phyloP scores from a whole-genome alignment of 1,140 invertebrate species.

The Whitmania pigra region DNA sequence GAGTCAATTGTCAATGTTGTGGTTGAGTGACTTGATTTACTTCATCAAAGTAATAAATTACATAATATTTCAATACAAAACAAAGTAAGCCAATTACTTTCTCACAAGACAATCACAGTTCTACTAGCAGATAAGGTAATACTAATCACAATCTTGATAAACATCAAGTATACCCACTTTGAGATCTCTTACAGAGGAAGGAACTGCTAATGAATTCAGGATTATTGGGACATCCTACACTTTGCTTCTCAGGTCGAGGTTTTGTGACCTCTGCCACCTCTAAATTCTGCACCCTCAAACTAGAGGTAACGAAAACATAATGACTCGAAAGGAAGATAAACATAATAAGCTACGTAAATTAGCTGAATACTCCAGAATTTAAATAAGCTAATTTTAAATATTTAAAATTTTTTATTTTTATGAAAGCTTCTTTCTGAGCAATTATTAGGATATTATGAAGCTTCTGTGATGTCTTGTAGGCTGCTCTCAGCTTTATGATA shows the following conservation, averaged over 20 bases:
- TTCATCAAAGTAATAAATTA: too few relatives aligned
- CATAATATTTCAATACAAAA: too few relatives aligned
- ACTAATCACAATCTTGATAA: too few relatives aligned
- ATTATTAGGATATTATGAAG: constrained; percentile 63
- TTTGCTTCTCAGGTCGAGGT: constrained; percentile 72
- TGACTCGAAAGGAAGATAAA: not conserved
- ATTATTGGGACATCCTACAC: constrained; percentile 88
- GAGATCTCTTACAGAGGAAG: constrained; percentile 23
- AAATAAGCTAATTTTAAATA: constrained; percentile 4
- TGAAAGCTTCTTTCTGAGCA: too few relatives aligned
- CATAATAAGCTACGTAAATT: not conserved
- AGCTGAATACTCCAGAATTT: not conserved
- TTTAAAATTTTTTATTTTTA: too few relatives aligned
- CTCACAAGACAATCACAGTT: too few relatives aligned
- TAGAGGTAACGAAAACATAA: constrained; percentile 33
- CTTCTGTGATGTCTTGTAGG: too few relatives aligned
- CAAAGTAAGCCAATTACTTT: too few relatives aligned
- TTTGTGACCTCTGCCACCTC: constrained; percentile 88
- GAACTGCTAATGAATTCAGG: constrained; percentile 51
- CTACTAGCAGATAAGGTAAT: too few relatives aligned
- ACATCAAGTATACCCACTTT: constrained; percentile 3
- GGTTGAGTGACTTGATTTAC: too few relatives aligned
- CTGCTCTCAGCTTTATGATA: too few relatives aligned
- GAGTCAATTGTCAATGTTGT: too few relatives aligned
- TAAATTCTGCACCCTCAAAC: constrained; percentile 92